Evolutionary conservation across 2,113 vertebrate species (phyloP), one percentile per base, ranked within the genome.

Genomic region (Ardeotis arabs): DNA sequence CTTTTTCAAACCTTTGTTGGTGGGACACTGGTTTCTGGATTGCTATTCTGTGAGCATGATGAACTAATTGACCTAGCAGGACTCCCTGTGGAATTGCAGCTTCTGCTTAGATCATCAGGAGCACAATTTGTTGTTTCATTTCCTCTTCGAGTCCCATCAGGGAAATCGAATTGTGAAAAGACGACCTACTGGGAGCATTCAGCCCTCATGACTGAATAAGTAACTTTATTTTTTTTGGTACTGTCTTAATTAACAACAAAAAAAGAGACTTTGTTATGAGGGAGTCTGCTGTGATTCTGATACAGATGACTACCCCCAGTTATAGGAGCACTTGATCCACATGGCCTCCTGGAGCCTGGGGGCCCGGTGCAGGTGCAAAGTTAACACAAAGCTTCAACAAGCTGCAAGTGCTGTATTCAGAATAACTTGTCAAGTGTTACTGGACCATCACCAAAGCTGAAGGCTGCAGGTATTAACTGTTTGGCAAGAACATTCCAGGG

Each of bases 71-170:
- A 98, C 98, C 97, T 98, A 94, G 88, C 95, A 82, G 90, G 96
- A 58, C 92, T 97, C 97, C 97, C 97, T 4, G 6, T 53, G 89
- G 98, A 95, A 97, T 67, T 88, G 93, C 91, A 90, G 96, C 94
- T 97, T 98, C 97, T 98, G 98, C 98, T 98, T 96, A 97, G 97
- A 98, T 97, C 97, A 97, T 98, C 97, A 97, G 92, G 96, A 97
- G 85, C 58, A 96, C 97, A 97, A 95, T 98, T 98, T 98, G 97
- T 97, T 98, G 97, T 98, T 98, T 98, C 97, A 98, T 98, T 98
- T 98, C 98, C 97, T 98, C 96, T 96, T 96, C 11, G 25, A 66
- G 89, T 97, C 96, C 96, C 97, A 81, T 93, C 95, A 98, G 97
- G 97, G 96, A 98, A 96, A 97, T 14, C 97, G 97, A 98, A 97